Percentiles rank a stretch among this genome's conserved stretches.
phyloP scores from a whole-genome alignment of 2,888 invertebrate genomes.

The Coelogynopora nodosa region DNA sequence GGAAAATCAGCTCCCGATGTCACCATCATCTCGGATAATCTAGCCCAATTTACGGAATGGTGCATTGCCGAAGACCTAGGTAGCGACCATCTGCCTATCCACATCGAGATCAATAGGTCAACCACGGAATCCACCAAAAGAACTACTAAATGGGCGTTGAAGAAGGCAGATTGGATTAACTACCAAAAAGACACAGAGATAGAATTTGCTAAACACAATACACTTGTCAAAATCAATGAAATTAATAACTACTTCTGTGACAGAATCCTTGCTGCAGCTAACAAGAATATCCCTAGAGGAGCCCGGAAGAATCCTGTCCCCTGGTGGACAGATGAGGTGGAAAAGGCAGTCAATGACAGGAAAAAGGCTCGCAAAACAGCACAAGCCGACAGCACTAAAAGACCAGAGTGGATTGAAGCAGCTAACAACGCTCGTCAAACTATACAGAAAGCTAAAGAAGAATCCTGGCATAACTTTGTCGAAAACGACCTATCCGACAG shows the following conservation, averaged over 20 bases:
- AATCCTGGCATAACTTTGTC: neutral
- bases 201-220: neutral
- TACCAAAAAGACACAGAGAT: neutral
- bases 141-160: neutral
- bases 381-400: slow-evolving; percentile 5
- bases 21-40: neutral
- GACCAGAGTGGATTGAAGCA: neutral
- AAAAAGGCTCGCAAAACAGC: neutral
- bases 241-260: neutral
- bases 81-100: slow-evolving; percentile 3
- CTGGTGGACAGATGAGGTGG: neutral
- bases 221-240: neutral
- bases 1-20: neutral
- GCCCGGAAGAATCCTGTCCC: neutral
- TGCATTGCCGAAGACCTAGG: neutral
- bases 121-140: neutral
- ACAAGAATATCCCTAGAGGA: neutral
- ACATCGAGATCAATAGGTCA: neutral
- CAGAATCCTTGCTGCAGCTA: neutral
- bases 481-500: neutral
- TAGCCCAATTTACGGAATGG: slow-evolving; percentile 4
- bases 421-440: neutral
- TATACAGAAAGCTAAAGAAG: neutral
- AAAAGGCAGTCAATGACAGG: neutral
- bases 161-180: neutral